Evolutionary conservation across 1,140 invertebrate species (phyloP).

Genomic region (Trichoplusia ni): DNA sequence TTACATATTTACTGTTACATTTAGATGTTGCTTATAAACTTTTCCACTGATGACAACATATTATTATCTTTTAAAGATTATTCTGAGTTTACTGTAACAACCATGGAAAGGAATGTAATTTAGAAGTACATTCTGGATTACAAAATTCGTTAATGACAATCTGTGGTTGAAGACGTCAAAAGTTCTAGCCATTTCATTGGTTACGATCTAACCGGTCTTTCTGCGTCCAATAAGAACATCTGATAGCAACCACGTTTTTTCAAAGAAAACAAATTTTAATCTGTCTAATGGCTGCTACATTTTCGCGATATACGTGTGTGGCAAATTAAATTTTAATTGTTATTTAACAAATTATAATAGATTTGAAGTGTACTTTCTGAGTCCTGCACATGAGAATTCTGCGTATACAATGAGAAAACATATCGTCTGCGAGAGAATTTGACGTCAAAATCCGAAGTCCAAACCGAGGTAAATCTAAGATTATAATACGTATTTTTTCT

Average conservation of each 20-base stretch:
- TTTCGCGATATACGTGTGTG: constrained; percentile 47
- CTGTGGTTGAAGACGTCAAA: constrained; percentile 1
- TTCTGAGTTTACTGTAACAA: too few relatives aligned
- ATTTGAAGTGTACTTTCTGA: not conserved
- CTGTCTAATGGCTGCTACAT: constrained; percentile 51
- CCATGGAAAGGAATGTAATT: not conserved
- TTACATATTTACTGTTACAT: too few relatives aligned
- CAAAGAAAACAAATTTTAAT: constrained; percentile 36
- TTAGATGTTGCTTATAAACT: too few relatives aligned
- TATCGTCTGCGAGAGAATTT: not conserved
- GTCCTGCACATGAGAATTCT: not conserved
- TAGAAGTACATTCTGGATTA: not conserved
- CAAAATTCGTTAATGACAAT: not conserved
- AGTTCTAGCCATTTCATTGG: not conserved
- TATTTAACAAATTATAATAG: constrained; percentile 1
- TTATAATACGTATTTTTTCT: constrained; percentile 45
- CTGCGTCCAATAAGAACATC: not conserved
- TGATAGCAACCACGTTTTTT: constrained; percentile 32
- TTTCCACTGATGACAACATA: too few relatives aligned
- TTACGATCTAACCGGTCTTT: not conserved
- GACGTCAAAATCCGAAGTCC: constrained; percentile 26
- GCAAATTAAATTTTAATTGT: constrained; percentile 37
- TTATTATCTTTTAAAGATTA: too few relatives aligned
- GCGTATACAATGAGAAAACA: constrained; percentile 6
- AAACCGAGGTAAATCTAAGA: constrained; percentile 50